phyloP scores from a whole-genome alignment of 2,888 invertebrate genomes.

The Toxonevra muliebris region DNA sequence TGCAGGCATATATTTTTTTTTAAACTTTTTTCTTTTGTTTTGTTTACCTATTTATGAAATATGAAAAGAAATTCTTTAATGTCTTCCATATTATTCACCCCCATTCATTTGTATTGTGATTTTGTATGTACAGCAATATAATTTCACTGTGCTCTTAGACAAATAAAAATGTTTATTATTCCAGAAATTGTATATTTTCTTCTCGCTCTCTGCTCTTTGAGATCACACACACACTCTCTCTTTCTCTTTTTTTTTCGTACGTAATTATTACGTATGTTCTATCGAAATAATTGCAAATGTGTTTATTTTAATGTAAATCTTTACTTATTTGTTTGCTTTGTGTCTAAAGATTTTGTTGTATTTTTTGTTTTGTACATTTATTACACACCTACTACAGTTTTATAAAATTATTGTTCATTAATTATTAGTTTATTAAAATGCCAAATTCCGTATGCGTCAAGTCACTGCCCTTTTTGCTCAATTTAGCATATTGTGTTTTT shows the following conservation, averaged over 20 bases:
- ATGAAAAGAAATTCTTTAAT: too few species aligned
- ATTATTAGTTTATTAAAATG: not conserved
- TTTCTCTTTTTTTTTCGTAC: not conserved
- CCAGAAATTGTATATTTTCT: not conserved
- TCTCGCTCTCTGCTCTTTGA: not conserved
- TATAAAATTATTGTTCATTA: not conserved
- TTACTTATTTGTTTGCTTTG: not conserved
- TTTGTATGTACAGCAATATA: too few species aligned
- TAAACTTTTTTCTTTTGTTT: too few species aligned
- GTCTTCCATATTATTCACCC: too few species aligned
- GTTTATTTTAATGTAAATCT: not conserved
- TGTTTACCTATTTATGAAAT: too few species aligned
- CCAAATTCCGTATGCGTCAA: not conserved
- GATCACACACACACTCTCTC: not conserved
- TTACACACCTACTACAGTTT: not conserved
- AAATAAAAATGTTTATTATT: too few species aligned
- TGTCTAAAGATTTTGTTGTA: not conserved
- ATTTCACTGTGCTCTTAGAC: too few species aligned
- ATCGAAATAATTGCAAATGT: not conserved
- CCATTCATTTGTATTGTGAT: too few species aligned
- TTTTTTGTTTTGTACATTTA: not conserved
- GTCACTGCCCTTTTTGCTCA: too few species aligned
- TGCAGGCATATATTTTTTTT: too few species aligned
- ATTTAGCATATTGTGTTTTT: too few species aligned
- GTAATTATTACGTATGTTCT: not conserved